Conservation (phyloP, 1,140 invertebrate genomes). For the Drosophila ohnishii region DNA sequence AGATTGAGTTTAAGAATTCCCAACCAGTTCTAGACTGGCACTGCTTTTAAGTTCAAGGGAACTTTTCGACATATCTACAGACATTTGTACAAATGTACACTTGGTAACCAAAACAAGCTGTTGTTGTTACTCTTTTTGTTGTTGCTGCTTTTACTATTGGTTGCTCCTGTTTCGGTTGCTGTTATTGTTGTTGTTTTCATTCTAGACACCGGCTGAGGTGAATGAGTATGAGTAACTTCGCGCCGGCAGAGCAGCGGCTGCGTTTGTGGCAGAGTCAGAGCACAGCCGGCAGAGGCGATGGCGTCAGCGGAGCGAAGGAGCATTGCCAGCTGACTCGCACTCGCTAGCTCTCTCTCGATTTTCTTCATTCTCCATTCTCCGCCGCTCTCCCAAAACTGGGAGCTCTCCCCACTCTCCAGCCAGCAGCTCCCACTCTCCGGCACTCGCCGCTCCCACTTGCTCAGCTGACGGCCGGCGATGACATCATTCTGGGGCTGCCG, state of each 20-base stretch:
- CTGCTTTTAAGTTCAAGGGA: too few relatives aligned
- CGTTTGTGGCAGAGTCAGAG: constrained; percentile 12
- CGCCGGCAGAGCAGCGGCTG: constrained; percentile 7
- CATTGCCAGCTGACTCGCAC: constrained; percentile 51
- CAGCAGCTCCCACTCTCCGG: constrained; percentile 2
- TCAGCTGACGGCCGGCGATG: constrained; percentile 51
- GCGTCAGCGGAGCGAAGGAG: constrained; percentile 70
- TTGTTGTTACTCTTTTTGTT: constrained; percentile 4
- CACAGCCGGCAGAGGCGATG: constrained; percentile 49
- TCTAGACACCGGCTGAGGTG: constrained; percentile 19
- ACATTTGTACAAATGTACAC: neutral
- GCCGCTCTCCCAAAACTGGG: neutral
- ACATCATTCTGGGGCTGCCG: constrained; percentile 48
- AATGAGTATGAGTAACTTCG: constrained; percentile 47
- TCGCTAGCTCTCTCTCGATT: constrained; percentile 12
- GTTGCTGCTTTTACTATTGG: neutral
- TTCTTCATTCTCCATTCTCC: constrained; percentile 7
- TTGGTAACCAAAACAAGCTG: constrained; percentile 10
- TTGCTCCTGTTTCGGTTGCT: constrained; percentile 16
- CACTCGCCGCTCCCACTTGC: constrained; percentile 9
- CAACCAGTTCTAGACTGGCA: neutral
- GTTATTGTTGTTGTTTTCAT: neutral
- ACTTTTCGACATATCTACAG: neutral
- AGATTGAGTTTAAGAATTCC: neutral
- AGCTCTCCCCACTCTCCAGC: constrained; percentile 3